A percentile compares a stretch with the other conserved stretches of the same genome.
These are phyloP conservation scores for Scleropages formosus DNA, from an alignment of 2,797 vertebrate genomes.

Conservation along the genomic window DNA sequence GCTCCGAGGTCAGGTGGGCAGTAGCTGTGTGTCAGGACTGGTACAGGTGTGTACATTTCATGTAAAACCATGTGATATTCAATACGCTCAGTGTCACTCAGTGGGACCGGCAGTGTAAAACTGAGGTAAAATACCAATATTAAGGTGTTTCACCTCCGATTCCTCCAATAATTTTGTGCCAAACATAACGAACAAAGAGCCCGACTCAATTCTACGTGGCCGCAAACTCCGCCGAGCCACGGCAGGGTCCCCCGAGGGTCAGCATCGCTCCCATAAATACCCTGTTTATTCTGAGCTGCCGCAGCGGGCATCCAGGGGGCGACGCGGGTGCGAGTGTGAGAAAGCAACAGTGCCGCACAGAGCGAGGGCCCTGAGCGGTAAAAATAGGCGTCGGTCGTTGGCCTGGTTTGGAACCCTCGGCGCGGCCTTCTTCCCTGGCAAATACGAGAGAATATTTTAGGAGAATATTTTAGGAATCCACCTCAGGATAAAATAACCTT, in stretches of 20 bases:
- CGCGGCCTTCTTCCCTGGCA: slow-evolving; percentile 55
- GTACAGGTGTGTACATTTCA: too few species aligned
- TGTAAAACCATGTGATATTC: background rate
- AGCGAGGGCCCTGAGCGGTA: slow-evolving; percentile 18
- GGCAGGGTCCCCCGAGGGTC: slow-evolving; percentile 28
- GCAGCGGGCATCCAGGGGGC: slow-evolving; percentile 41
- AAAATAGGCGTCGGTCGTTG: slow-evolving; percentile 44
- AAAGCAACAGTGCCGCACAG: slow-evolving; percentile 29
- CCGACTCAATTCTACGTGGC: slow-evolving; percentile 3
- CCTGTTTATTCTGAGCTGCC: slow-evolving; percentile 45
- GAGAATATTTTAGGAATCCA: slow-evolving; percentile 69
- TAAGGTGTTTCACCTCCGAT: background rate
- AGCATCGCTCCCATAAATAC: slow-evolving; percentile 55
- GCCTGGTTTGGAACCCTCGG: slow-evolving; percentile 49
- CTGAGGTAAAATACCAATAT: background rate
- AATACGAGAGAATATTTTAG: slow-evolving; percentile 68
- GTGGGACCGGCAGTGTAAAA: too few species aligned
- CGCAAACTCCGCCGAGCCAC: slow-evolving; percentile 36
- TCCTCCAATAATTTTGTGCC: slow-evolving; percentile 7
- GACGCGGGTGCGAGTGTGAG: slow-evolving; percentile 33
- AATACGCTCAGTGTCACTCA: background rate
- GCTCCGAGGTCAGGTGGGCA: too few species aligned
- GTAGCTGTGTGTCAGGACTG: too few species aligned
- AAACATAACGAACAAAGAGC: slow-evolving; percentile 18
- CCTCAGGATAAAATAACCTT: slow-evolving; percentile 65